Conservation (phyloP, 1,140 invertebrate species). For the Cydia amplana region DNA sequence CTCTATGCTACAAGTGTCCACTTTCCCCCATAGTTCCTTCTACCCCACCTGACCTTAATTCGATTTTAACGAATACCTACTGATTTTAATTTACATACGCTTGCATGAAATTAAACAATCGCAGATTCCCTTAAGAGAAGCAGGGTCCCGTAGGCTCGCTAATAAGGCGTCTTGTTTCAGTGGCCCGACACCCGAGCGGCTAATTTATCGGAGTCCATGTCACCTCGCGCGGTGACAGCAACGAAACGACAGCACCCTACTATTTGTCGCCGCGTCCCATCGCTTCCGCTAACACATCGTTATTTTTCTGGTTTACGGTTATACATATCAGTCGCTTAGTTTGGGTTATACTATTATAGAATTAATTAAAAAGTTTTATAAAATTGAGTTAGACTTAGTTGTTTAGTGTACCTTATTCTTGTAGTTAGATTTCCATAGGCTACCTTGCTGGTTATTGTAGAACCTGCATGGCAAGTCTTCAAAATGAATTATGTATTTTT, state of each 20-base stretch:
- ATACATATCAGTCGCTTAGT: neutral
- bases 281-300: constrained; percentile 25
- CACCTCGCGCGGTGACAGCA: constrained; percentile 8
- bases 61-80: too few relatives aligned
- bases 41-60: too few relatives aligned
- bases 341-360: neutral
- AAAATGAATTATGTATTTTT: too few relatives aligned
- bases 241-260: neutral
- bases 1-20: too few relatives aligned
- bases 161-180: constrained; percentile 28
- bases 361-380: neutral
- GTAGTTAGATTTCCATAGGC: too few relatives aligned
- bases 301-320: constrained; percentile 20
- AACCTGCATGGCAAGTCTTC: too few relatives aligned
- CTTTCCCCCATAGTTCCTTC: too few relatives aligned
- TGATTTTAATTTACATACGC: too few relatives aligned
- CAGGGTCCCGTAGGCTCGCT: neutral
- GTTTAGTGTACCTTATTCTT: too few relatives aligned
- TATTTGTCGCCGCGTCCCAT: neutral
- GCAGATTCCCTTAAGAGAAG: neutral
- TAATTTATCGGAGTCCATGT: constrained; percentile 14
- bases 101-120: too few relatives aligned
- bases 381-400: too few relatives aligned
- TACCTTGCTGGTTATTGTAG: too few relatives aligned
- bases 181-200: constrained; percentile 11